Evolutionary conservation across 1,140 invertebrate genomes (phyloP).

Genomic region (Papilio polytes): DNA sequence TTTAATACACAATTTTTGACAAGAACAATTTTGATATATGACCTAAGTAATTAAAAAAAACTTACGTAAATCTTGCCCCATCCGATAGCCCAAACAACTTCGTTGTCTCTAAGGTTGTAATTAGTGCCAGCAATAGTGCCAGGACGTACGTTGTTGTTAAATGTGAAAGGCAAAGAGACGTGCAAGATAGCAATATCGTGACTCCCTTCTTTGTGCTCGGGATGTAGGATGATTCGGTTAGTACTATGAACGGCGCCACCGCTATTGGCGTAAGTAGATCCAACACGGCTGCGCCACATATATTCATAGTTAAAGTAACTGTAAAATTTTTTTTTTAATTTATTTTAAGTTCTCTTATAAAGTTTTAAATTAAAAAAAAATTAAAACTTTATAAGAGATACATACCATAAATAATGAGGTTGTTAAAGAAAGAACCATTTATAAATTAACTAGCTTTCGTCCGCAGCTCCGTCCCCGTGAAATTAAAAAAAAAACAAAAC

Average conservation of each 20-base stretch:
- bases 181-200: slow-evolving; percentile 84
- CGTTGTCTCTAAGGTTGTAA: slow-evolving; percentile 49
- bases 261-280: slow-evolving; percentile 49
- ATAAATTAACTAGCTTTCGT: no score
- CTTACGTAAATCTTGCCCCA: slow-evolving; percentile 53
- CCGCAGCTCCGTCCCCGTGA: no score
- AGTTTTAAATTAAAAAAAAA: no score
- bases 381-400: no score
- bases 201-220: slow-evolving; percentile 81
- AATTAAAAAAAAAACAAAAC: no score
- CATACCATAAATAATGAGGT: no score
- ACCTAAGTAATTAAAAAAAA: slow-evolving; percentile 11
- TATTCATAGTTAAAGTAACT: no score
- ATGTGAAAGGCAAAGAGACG: background rate
- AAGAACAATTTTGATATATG: no score
- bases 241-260: slow-evolving; percentile 46
- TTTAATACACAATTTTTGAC: no score
- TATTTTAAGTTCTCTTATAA: no score
- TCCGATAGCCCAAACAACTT: slow-evolving; percentile 49
- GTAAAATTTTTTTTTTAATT: no score
- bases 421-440: no score
- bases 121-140: slow-evolving; percentile 46
- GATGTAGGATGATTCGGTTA: slow-evolving; percentile 69
- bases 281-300: slow-evolving; percentile 47
- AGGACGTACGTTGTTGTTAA: slow-evolving; percentile 39